Percentiles rank a stretch among this genome's conserved stretches.
phyloP scores from a whole-genome alignment of 2,113 vertebrate species.

The Xyliphius kryptos region DNA sequence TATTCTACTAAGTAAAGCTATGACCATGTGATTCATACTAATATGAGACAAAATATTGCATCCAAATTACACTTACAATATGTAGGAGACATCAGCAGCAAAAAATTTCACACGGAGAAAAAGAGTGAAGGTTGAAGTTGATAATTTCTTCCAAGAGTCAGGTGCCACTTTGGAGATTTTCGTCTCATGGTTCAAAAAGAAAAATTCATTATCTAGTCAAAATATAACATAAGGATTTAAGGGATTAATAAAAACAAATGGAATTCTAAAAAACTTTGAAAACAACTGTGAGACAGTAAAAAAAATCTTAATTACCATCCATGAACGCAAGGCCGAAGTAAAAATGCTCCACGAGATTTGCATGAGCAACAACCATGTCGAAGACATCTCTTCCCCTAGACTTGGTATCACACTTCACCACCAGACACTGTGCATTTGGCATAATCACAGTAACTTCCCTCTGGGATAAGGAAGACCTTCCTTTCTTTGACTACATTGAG shows the following conservation, averaged over 20 bases:
- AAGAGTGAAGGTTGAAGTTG: constrained; percentile 70
- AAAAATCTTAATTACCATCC: constrained; percentile 82
- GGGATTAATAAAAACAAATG: too few relatives aligned
- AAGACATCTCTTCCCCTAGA: constrained; percentile 81
- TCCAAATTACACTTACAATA: constrained; percentile 67
- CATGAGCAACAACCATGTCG: constrained; percentile 75
- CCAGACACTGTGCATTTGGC: constrained; percentile 76
- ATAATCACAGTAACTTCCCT: constrained; percentile 79
- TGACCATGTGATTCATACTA: background rate
- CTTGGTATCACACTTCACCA: constrained; percentile 82
- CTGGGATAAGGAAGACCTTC: constrained; percentile 77
- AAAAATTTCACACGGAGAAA: constrained; percentile 88
- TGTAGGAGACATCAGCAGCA: constrained; percentile 68
- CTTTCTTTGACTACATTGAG: constrained; percentile 80
- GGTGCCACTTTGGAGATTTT: constrained; percentile 85
- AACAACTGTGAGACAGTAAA: too few relatives aligned
- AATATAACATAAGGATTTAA: too few relatives aligned
- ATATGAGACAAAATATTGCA: too few relatives aligned
- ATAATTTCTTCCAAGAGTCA: constrained; percentile 81
- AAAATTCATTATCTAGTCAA: constrained; percentile 90
- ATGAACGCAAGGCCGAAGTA: constrained; percentile 87
- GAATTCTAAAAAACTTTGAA: constrained; percentile 38
- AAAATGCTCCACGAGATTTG: constrained; percentile 77
- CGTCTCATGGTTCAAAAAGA: constrained; percentile 83
- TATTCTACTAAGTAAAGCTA: too few relatives aligned